Base-by-base conservation (phyloP, 2,797 vertebrate genomes). In the Iguana delicatissima region DNA sequence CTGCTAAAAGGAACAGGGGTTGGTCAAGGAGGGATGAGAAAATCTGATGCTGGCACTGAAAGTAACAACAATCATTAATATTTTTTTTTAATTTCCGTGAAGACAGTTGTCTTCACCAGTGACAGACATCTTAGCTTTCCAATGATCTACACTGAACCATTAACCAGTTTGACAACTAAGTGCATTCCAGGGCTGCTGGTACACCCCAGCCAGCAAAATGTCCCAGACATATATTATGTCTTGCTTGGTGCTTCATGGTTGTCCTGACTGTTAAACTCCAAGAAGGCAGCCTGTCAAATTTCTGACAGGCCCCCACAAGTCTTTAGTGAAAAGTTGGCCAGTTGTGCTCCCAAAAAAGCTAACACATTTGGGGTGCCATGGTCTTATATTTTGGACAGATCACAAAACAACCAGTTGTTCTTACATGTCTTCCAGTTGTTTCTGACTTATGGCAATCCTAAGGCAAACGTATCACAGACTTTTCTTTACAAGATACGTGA, bases 41-140 rank as follows among this genome's bases (percentile, higher is more conserved):
- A 94, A 91, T 90, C 92, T 92, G 90, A 87, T 67, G 81, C 80
- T 93, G 93, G 93, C 92, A 92, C 86, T 2, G 87, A 0, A 94
- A 89, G 91, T 93, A 73, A 77, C 89, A 90, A 22, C 76, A 46
- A n/a, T 83, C 55, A 84, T 76, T 90, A 91, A 6, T 20, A 59
- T 38, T 2, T 16, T 10, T 50, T 84, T 67, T 72, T 50, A 91
- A 92, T 93, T 91, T n/a, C 35, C 90, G 79, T 79, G 86, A 0
- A 93, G 82, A 91, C 77, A 93, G 42, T 86, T 16, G 76, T 81
- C n/a, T 93, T 83, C 1, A 16, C 77, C n/a, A 80, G 76, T n/a
- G 32, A 20, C n/a, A 81, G n/a, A 10, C 24, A 22, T 64, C 18
- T 80, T 13, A 57, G 24, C 3, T 35, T 6, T 74, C 67, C 52